phyloP scores from a whole-genome alignment of 2,888 invertebrate genomes.

The Chydorus sphaericus region DNA sequence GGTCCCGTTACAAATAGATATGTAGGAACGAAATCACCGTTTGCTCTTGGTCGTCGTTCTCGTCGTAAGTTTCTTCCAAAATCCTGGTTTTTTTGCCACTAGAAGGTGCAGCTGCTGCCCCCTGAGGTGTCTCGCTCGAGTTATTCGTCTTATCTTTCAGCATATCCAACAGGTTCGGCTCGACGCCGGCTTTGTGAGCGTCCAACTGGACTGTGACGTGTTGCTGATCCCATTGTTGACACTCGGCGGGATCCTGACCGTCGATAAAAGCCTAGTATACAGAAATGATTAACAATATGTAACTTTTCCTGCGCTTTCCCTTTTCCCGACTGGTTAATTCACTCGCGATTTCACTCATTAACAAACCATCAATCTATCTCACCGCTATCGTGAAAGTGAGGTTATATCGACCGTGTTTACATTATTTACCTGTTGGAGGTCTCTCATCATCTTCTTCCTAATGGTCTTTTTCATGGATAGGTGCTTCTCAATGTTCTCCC shows the following conservation, averaged over 20 bases:
- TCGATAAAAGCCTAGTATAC: conserved; percentile 23
- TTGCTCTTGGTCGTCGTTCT: conserved; percentile 1
- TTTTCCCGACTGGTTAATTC: too few species aligned
- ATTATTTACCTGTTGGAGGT: conserved; percentile 24
- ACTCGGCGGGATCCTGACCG: conserved; percentile 10
- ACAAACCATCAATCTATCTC: too few species aligned
- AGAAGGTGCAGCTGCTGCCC: too few species aligned
- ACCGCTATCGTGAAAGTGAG: too few species aligned
- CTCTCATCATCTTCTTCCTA: conserved; percentile 25
- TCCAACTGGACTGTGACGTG: background rate
- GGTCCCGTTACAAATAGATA: background rate
- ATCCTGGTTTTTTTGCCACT: conserved; percentile 12
- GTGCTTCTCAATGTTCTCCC: conserved; percentile 22
- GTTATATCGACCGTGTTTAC: too few species aligned
- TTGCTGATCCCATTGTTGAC: background rate
- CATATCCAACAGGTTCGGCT: conserved; percentile 12
- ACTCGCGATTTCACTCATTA: too few species aligned
- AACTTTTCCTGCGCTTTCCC: too few species aligned
- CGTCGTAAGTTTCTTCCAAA: conserved; percentile 13
- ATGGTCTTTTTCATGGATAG: conserved; percentile 27
- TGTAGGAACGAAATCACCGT: background rate
- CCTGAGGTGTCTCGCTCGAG: background rate
- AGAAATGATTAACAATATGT: too few species aligned
- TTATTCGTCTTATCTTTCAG: conserved; percentile 2
- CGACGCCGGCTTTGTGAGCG: background rate